These are phyloP conservation scores for Fratercula arctica DNA, from an alignment of 2,797 vertebrate genomes.

Conservation along the genomic window DNA sequence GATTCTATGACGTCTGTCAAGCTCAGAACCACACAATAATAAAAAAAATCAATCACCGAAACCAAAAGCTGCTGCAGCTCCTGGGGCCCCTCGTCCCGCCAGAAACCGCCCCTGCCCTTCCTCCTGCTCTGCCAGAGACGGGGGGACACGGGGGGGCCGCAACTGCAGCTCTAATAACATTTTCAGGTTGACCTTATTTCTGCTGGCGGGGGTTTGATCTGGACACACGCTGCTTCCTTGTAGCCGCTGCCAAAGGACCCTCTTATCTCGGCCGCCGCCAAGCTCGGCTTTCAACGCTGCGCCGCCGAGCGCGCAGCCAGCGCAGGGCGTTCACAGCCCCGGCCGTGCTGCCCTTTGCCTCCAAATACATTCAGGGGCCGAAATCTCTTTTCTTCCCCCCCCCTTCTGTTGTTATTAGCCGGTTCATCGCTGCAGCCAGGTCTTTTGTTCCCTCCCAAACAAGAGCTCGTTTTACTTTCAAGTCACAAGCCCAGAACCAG, in stretches of 20 bases:
- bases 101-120: neutral
- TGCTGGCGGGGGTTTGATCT: neutral
- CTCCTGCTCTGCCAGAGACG: neutral
- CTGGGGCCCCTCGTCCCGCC: neutral
- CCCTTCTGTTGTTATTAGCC: neutral
- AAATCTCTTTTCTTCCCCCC: neutral
- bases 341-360: neutral
- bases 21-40: neutral
- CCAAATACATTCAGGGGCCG: neutral
- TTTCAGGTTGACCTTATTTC: neutral
- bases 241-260: neutral
- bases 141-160: too few species aligned
- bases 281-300: neutral
- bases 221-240: neutral
- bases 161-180: neutral
- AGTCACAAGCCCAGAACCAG: neutral
- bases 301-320: neutral
- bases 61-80: fast-evolving
- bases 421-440: neutral
- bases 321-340: neutral
- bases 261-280: neutral
- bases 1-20: neutral
- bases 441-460: neutral
- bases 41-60: neutral
- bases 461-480: neutral